Evolutionary conservation across 1,140 invertebrate genomes (phyloP).

Genomic region (Leptopilina boulardi): DNA sequence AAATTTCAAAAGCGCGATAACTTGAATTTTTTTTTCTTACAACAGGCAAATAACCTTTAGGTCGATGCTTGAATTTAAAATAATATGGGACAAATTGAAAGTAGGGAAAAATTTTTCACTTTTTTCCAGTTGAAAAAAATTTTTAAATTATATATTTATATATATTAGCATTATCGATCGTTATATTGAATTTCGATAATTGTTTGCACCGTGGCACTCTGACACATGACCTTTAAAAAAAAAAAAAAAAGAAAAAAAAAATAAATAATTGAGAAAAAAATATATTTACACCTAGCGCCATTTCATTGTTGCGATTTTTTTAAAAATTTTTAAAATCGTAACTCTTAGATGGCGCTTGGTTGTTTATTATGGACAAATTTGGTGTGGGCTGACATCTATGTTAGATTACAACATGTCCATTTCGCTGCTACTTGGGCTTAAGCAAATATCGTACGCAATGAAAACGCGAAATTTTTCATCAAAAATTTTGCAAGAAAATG

Average conservation of each 20-base stretch:
- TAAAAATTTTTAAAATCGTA: conserved; percentile 38
- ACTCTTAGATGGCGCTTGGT: not conserved
- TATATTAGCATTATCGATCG: conserved; percentile 69
- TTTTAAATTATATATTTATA: not conserved
- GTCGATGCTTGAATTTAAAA: conserved; percentile 63
- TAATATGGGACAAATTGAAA: conserved; percentile 61
- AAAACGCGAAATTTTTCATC: not conserved
- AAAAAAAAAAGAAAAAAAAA: not conserved
- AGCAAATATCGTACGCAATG: conserved; percentile 64
- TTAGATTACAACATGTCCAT: conserved; percentile 76
- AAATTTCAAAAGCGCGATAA: conserved; percentile 15
- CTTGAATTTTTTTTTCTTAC: conserved; percentile 37
- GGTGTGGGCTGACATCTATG: conserved; percentile 76
- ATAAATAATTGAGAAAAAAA: too few species aligned
- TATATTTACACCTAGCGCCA: conserved; percentile 44
- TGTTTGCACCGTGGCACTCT: conserved; percentile 77
- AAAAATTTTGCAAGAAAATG: conserved; percentile 25
- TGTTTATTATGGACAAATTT: conserved; percentile 70
- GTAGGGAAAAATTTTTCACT: conserved; percentile 54
- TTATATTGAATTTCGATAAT: conserved; percentile 74
- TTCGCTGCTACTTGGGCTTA: conserved; percentile 67
- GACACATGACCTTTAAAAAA: conserved; percentile 66
- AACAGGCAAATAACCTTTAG: conserved; percentile 56
- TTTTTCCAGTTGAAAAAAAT: conserved; percentile 60
- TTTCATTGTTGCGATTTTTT: conserved; percentile 38